Base-by-base conservation (phyloP, 2,113 vertebrate species). In the Oriolus oriolus region DNA sequence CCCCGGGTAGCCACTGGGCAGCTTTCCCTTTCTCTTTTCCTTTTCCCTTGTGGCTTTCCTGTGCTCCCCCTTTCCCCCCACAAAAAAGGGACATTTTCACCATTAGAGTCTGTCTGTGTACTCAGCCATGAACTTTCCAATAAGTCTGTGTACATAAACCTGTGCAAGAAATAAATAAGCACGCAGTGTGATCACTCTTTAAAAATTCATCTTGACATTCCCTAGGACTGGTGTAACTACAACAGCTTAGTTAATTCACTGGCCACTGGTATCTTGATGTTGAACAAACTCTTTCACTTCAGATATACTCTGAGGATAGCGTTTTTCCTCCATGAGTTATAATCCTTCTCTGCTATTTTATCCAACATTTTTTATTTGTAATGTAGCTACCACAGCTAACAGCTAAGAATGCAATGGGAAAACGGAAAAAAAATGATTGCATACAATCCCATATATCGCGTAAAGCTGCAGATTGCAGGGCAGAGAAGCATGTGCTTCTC, bases 1-100 rank as follows among this genome's bases (percentile, higher is more conserved):
- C 77, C 39, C 7, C 39, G 41, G 24, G 20, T 23, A 85, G n/a
- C 24, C 49, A 49, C 12, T 59, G 16, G 11, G 11, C 7, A 84
- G 7, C 52, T 77, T 68, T 59, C 16, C 5, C 5, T n/a, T 74
- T 39, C 13, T 77, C 31, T 87, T 86, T n/a, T 71, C 21, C 30
- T 79, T 69, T 44, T n/a, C 10, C 13, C 47, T 27, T 61, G 15
- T 22, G 10, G 13, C 21, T 7, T 75, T 24, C 11, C 52, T 4
- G 2, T 2, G 3, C 11, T 14, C 3, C 11, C 14, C 31, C 2
- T 10, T 30, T 27, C 9, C 13, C 44, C 44, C 44, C 44, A 10
- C 20, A 20, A 56, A 59, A 37, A 52, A 11, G 23, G 33, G 3
- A 19, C 8, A 6, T 47, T 49, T 81, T 59, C 33, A 56, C 26